Conservation (phyloP, 2,797 vertebrate genomes). For the Decapterus maruadsi region DNA sequence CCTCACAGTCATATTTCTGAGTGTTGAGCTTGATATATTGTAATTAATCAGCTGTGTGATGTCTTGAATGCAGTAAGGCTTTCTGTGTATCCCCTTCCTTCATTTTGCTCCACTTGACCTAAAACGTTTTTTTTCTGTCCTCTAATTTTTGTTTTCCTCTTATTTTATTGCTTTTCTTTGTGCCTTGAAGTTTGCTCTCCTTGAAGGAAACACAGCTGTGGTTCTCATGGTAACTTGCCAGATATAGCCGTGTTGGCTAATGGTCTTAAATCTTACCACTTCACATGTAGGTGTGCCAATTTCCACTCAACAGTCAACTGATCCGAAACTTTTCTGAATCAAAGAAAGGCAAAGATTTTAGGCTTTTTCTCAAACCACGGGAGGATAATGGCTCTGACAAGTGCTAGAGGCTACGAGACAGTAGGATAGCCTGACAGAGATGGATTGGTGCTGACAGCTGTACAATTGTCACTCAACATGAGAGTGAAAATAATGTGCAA, state of each 20-base stretch:
- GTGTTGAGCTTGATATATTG: slow-evolving; percentile 24
- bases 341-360: slow-evolving; percentile 6
- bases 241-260: slow-evolving; percentile 5
- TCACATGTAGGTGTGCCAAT: slow-evolving; percentile 22
- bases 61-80: background rate
- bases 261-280: slow-evolving; percentile 19
- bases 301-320: background rate
- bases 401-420: slow-evolving; percentile 10
- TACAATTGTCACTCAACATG: slow-evolving; percentile 24
- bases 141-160: slow-evolving; percentile 11
- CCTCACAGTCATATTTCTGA: slow-evolving; percentile 12
- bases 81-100: slow-evolving; percentile 11
- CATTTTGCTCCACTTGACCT: slow-evolving; percentile 9
- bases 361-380: background rate
- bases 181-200: slow-evolving; percentile 20
- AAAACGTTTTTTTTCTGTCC: slow-evolving; percentile 9
- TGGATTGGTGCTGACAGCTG: slow-evolving; percentile 21
- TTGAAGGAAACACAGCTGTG: slow-evolving; percentile 18
- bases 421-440: slow-evolving; percentile 26
- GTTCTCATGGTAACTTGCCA: slow-evolving; percentile 21
- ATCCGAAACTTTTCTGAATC: background rate
- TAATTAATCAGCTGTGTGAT: slow-evolving; percentile 29
- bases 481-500: slow-evolving; percentile 16
- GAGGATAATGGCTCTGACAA: slow-evolving; percentile 9
- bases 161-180: slow-evolving; percentile 14